Base-by-base conservation (phyloP, 2,113 vertebrate species). In the Zosterops hypoxanthus region DNA sequence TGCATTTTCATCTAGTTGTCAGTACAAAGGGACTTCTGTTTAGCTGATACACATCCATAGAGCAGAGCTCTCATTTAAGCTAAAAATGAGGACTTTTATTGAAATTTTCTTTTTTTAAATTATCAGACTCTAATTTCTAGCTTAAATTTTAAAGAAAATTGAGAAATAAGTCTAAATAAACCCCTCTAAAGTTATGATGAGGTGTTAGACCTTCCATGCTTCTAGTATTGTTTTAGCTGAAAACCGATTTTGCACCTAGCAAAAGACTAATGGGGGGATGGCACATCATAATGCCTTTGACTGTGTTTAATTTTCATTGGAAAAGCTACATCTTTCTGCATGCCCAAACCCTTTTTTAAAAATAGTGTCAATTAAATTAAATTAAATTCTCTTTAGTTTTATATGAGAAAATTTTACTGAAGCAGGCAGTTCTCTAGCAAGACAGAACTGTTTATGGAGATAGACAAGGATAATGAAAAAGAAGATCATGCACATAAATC, bases 401-500 rank as follows among this genome's bases (percentile, higher is more conserved):
- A 75, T 70, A 41, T 47, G 56, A 73, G 85, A 96, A 95, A 84
- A 92, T 90, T 50, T 86, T 87, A 84, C 29, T 5, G 6, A 77
- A 86, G 68, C 1, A 0, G 70, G 26, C 34, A 78, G 76, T 17
- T 92, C 8, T 94, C 41, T 72, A 68, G 49, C 5, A 88, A 81
- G 69, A 24, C 18, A 60, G 66, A 73, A 53, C 18, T 71, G 19
- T 49, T 80, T 34, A 83, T 25, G 22, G 18, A 56, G 57, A 80
- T 52, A 41, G 34, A 86, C 59, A 84, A 88, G 36, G 50, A 82
- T 44, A 88, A 88, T 69, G 60, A 52, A 94, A 91, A 92, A 88
- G 50, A 83, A 79, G 66, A 87, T 82, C 68, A 53, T 42, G 82
- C 52, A 64, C 64, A 90, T 91, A 94, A 94, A 92, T 96, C 82